A percentile compares a stretch with the other conserved stretches of the same genome.
phyloP scores from a whole-genome alignment of 2,113 vertebrate species.

The Bujurquina vittata region DNA sequence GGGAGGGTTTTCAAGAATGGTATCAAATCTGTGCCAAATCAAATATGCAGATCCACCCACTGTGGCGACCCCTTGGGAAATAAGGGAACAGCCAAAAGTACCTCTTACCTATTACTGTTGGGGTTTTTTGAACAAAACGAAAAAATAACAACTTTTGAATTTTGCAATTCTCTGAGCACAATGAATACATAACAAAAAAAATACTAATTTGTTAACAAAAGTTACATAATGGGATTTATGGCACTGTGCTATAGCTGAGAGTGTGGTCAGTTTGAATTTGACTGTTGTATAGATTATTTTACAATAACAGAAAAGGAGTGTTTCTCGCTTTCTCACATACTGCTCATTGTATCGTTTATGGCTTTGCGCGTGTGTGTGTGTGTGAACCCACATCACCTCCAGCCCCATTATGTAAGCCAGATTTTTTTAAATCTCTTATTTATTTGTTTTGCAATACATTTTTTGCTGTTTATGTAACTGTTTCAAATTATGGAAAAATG shows the following conservation, averaged over 20 bases:
- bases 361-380: slow-evolving; percentile 3
- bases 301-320: background rate
- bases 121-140: background rate
- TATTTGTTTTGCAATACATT: slow-evolving; percentile 58
- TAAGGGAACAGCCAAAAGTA: background rate
- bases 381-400: slow-evolving; percentile 32
- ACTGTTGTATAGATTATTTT: background rate
- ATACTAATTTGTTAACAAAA: background rate
- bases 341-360: slow-evolving; percentile 14
- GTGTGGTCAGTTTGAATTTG: background rate
- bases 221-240: background rate
- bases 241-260: too few relatives aligned
- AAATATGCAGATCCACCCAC: background rate
- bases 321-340: background rate
- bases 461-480: slow-evolving; percentile 61
- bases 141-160: background rate
- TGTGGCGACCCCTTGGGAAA: background rate
- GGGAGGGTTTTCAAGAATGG: background rate
- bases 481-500: slow-evolving; percentile 47
- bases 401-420: slow-evolving; percentile 54
- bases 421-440: slow-evolving; percentile 49
- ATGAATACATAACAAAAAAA: background rate
- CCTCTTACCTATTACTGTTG: background rate
- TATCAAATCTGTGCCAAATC: slow-evolving; percentile 5
- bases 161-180: background rate